A percentile compares a stretch with the other conserved stretches of the same genome.
phyloP scores from a whole-genome alignment of 2,888 invertebrate genomes.

The Hybos culiciformis region DNA sequence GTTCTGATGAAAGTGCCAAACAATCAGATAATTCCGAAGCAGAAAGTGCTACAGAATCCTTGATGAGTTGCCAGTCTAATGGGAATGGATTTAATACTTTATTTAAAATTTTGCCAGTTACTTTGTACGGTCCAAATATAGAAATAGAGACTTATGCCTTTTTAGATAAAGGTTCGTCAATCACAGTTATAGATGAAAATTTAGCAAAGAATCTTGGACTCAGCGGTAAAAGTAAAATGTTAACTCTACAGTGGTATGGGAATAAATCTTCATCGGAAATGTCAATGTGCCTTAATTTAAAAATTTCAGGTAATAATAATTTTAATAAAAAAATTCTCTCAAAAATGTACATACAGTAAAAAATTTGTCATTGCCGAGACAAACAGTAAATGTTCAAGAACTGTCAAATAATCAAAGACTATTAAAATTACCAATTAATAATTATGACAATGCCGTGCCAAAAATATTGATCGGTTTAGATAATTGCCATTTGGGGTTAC shows the following conservation, averaged over 20 bases:
- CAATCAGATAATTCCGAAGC: slow-evolving; percentile 1
- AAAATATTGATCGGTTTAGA: not conserved
- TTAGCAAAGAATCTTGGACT: too few relatives aligned
- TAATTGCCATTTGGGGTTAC: not conserved
- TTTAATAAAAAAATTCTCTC: not conserved
- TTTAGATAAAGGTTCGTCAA: slow-evolving; percentile 13
- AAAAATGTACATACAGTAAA: not conserved
- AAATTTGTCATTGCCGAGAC: not conserved
- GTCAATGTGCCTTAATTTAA: slow-evolving; percentile 8
- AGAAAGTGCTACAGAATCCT: slow-evolving; percentile 8
- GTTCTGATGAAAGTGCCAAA: not conserved
- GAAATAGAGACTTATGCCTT: slow-evolving; percentile 7
- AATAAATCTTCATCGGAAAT: too few relatives aligned
- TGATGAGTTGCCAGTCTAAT: too few relatives aligned
- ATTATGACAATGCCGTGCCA: not conserved
- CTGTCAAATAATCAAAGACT: not conserved
- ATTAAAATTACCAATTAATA: not conserved
- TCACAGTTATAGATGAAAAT: slow-evolving; percentile 12
- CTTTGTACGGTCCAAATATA: slow-evolving; percentile 2
- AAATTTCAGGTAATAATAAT: slow-evolving; percentile 1
- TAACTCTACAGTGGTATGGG: too few relatives aligned
- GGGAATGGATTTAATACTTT: not conserved
- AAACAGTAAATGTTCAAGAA: not conserved
- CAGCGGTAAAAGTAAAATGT: too few relatives aligned
- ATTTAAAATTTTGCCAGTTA: slow-evolving; percentile 10